phyloP scores from a whole-genome alignment of 2,888 invertebrate genomes.

The Zaprionus obscuricornis region DNA sequence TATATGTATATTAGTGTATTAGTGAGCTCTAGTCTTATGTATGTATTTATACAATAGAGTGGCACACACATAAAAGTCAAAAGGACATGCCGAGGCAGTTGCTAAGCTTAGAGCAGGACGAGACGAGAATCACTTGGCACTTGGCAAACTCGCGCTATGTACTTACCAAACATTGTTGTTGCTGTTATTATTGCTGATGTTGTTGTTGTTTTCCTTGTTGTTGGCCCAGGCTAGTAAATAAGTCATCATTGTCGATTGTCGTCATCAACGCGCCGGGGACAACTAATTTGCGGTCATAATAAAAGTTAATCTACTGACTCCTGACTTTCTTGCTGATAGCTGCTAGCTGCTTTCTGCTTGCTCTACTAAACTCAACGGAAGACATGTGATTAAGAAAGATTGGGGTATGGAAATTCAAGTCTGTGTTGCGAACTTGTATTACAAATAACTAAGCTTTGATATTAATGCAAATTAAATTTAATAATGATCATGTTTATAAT shows the following conservation, averaged over 20 bases:
- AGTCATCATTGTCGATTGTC: slow-evolving; percentile 78
- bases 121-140: slow-evolving; percentile 29
- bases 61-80: slow-evolving; percentile 53
- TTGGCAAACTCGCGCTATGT: slow-evolving; percentile 47
- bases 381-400: no score
- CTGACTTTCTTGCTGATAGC: slow-evolving; percentile 45
- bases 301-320: slow-evolving; percentile 81
- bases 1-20: slow-evolving; percentile 17
- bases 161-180: slow-evolving; percentile 25
- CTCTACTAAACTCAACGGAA: no score
- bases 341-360: slow-evolving; percentile 3
- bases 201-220: slow-evolving; percentile 23
- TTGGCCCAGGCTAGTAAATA: slow-evolving; percentile 64
- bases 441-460: no score
- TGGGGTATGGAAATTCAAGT: no score
- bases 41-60: slow-evolving; percentile 55
- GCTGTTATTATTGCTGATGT: slow-evolving; percentile 24
- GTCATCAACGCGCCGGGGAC: slow-evolving; percentile 77
- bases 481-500: no score
- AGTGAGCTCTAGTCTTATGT: slow-evolving; percentile 32
- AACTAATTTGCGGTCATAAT: slow-evolving; percentile 82
- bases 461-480: no score
- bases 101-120: slow-evolving; percentile 35
- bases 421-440: no score
- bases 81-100: slow-evolving; percentile 53